These are phyloP conservation scores for Oenanthe oenanthe DNA, from an alignment of 2,113 vertebrate species.

Conservation along the genomic window DNA sequence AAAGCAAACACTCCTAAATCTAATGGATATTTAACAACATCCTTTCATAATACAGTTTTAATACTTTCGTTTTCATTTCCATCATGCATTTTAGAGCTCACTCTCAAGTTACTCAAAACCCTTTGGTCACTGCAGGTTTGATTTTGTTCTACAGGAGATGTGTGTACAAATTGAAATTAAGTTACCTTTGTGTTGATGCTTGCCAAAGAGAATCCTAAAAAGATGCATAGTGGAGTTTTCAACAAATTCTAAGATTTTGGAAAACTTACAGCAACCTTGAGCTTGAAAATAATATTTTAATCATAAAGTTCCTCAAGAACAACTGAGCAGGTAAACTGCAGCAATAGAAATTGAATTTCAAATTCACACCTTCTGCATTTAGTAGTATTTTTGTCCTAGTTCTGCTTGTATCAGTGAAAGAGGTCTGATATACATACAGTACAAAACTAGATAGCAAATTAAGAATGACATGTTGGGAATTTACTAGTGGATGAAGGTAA, in stretches of 20 bases:
- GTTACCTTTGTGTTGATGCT: not conserved
- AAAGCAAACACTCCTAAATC: slow-evolving; percentile 17
- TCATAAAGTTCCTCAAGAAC: not conserved
- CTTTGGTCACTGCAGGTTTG: not conserved
- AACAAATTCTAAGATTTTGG: not conserved
- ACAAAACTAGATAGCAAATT: not conserved
- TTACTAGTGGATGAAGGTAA: not conserved
- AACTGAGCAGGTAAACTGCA: not conserved
- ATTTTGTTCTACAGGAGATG: not conserved
- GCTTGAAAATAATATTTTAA: not conserved
- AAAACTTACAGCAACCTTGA: not conserved
- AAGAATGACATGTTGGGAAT: not conserved
- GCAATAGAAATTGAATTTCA: not conserved
- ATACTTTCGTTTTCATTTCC: slow-evolving; percentile 15
- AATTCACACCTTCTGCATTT: not conserved
- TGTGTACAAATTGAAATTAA: not conserved
- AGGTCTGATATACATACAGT: not conserved
- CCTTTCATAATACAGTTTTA: not conserved
- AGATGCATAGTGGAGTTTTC: not conserved
- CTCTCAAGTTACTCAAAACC: not conserved
- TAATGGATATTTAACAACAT: not conserved
- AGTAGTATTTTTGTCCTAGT: not conserved
- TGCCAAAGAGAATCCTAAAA: not conserved
- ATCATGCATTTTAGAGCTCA: not conserved
- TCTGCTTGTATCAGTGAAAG: not conserved